A percentile compares a stretch with the other conserved stretches of the same genome.
These are phyloP conservation scores for Dicyrtoma fusca DNA, from an alignment of 2,888 invertebrate species.

Conservation along the genomic window DNA sequence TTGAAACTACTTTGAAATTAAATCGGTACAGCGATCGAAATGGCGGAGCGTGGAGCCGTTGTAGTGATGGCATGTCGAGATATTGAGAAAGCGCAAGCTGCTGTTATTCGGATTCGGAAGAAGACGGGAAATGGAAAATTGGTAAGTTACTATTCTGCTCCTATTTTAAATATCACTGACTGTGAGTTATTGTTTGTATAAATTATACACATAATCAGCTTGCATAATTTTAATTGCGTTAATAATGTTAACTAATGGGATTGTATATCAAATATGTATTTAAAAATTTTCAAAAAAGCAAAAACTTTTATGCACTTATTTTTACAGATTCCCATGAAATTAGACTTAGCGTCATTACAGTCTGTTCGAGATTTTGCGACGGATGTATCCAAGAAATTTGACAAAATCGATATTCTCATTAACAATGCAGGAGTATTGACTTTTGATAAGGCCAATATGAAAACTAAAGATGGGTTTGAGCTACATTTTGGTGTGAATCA, in stretches of 20 bases:
- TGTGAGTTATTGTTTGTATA: too few species aligned
- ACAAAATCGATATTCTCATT: constrained; percentile 58
- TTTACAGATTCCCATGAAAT: constrained; percentile 43
- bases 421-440: constrained; percentile 68
- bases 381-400: constrained; percentile 58
- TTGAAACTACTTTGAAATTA: neutral
- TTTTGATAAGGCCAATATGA: constrained; percentile 63
- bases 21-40: constrained; percentile 71
- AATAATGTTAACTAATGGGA: neutral
- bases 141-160: too few species aligned
- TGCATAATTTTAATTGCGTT: too few species aligned
- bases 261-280: too few species aligned
- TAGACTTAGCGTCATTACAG: constrained; percentile 51
- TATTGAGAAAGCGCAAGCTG: constrained; percentile 58
- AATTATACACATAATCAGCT: too few species aligned
- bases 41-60: constrained; percentile 72
- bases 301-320: too few species aligned
- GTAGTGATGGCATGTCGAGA: constrained; percentile 67
- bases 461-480: constrained; percentile 76
- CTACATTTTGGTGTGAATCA: constrained; percentile 84
- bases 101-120: constrained; percentile 68
- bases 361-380: constrained; percentile 61
- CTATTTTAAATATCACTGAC: too few species aligned
- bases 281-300: too few species aligned
- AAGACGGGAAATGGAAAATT: constrained; percentile 67